These are phyloP conservation scores for Eonycteris spelaea DNA, from an alignment of 2,113 vertebrate genomes.

Conservation along the genomic window DNA sequence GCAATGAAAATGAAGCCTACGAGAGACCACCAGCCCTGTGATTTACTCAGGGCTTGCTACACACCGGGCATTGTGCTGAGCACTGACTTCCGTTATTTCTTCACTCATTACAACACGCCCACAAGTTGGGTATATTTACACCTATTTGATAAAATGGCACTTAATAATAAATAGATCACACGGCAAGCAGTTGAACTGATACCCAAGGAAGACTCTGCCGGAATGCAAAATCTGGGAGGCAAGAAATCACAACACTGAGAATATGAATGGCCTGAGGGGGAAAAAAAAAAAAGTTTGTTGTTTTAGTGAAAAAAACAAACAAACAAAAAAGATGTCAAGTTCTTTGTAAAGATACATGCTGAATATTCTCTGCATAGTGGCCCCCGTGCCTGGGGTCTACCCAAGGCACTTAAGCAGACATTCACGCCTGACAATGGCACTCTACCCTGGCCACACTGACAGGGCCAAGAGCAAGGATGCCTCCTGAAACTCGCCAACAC, in stretches of 20 bases:
- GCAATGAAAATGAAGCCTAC: slow-evolving; percentile 28
- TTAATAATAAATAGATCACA: neutral
- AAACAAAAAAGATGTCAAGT: neutral
- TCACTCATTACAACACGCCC: neutral
- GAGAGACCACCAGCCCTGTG: neutral
- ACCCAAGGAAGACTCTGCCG: neutral
- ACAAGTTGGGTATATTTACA: neutral
- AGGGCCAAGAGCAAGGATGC: neutral
- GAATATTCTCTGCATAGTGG: neutral
- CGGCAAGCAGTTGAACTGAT: neutral
- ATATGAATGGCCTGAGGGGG: neutral
- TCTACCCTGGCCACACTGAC: neutral
- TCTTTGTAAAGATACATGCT: neutral
- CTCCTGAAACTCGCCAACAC: neutral
- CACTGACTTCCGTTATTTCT: neutral
- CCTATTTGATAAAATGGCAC: neutral
- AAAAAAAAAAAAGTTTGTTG: neutral
- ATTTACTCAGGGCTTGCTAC: neutral
- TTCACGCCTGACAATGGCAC: neutral
- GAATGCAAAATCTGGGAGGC: neutral
- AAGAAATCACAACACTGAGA: neutral
- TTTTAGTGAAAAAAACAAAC: neutral
- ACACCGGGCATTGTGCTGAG: no score
- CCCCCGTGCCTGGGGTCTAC: neutral
- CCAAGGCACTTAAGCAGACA: neutral